phyloP scores from a whole-genome alignment of 2,113 vertebrate species.

The Empidonax alnorum region DNA sequence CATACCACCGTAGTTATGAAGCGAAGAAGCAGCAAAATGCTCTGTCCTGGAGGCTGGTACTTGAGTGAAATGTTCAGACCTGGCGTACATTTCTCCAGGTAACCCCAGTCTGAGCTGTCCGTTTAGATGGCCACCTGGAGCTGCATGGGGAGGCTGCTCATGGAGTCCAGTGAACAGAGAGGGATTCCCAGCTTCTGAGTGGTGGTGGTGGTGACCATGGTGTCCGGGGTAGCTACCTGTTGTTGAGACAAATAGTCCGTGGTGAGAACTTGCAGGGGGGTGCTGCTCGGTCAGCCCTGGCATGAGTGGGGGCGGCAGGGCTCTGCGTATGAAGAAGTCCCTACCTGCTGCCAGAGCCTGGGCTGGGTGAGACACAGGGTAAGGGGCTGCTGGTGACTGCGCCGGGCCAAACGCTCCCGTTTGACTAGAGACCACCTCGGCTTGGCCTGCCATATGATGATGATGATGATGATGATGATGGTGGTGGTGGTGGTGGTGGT shows the following conservation, averaged over 20 bases:
- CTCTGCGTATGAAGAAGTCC: constrained; percentile 87
- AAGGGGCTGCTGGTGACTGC: constrained; percentile 80
- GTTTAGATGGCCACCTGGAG: constrained; percentile 93
- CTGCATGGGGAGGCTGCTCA: constrained; percentile 88
- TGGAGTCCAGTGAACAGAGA: constrained; percentile 92
- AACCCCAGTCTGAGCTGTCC: constrained; percentile 97
- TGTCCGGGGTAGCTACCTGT: constrained; percentile 99
- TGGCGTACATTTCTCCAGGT: constrained; percentile 97
- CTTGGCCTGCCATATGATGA: constrained; percentile 87
- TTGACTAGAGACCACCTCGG: constrained; percentile 88
- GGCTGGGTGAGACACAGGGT: constrained; percentile 81
- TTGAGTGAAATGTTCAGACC: constrained; percentile 93
- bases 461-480: constrained; percentile 79
- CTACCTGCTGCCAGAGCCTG: constrained; percentile 88
- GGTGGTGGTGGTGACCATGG: constrained; percentile 90
- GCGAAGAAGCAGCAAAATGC: constrained; percentile 87
- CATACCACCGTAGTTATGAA: constrained; percentile 90
- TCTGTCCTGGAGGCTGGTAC: constrained; percentile 92
- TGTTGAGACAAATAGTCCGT: constrained; percentile 98
- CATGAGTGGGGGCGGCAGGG: constrained; percentile 88
- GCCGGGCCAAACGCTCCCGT: constrained; percentile 86
- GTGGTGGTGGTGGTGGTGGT: constrained; percentile 77
- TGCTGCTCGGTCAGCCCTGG: constrained; percentile 84
- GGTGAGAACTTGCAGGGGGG: constrained; percentile 88
- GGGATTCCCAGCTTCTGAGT: constrained; percentile 87